Evolutionary conservation across 1,140 invertebrate genomes (phyloP), one percentile per base, ranked within the genome.

Genomic region (Zaprionus lachaisei): DNA sequence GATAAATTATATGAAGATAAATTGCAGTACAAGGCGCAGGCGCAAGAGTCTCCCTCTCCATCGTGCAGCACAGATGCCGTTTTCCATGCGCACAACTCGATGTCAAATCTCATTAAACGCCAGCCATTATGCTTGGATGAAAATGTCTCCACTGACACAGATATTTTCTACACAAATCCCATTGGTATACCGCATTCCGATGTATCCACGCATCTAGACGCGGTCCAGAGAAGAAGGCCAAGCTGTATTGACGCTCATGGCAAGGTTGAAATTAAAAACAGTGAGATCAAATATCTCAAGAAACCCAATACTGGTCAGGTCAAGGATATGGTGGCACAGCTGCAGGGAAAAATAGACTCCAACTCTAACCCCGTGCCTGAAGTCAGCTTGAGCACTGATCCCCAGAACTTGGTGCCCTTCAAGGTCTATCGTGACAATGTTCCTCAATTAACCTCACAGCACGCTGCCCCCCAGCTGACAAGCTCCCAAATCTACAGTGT

Each of bases 331-430:
- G 86, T 91, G 22, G 87, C 93, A 34, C 94, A 94, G 75, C 80
- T 85, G 34, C 94, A 94, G 90, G 89, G 93, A 20, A 94, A 94
- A 72, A 94, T 94, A 15, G 72, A 86, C 38, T 68, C 68, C 7
- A 87, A 70, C 15, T n/a, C 24, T 5, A 76, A 76, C 34, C 34
- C 31, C 41, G 37, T 31, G 2, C 6, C 94, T 93, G 80, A 93
- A 92, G 5, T 94, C 93, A 94, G 72, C 94, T 7, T 38, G 12
- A 58, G 41, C 38, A 31, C 24, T 24, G 47, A 51, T 14, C 17
- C 47, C 0, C 47, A 49, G 17, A 49, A 22, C 11, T 49, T 49
- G 22, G 2, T 22, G 0, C 9, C 20, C 11, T 20, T 51, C 11
- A 24, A 12, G 24, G 4, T 20, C 1, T 24, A 24, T 24, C 20